phyloP scores from a whole-genome alignment of 2,797 vertebrate species.

The Ctenopoma multispine region DNA sequence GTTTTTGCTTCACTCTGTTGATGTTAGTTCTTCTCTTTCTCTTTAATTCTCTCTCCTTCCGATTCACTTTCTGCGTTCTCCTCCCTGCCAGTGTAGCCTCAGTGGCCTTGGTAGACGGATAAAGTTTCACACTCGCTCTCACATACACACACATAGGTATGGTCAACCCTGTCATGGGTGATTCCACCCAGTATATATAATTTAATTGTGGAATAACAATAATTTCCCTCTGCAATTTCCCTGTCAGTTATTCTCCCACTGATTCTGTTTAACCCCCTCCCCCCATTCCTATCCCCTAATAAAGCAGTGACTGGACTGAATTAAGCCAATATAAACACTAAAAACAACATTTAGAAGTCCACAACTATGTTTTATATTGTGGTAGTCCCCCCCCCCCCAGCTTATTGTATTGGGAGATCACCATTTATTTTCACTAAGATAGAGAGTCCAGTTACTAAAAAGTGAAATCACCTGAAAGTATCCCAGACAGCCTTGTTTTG shows the following conservation, averaged over 20 bases:
- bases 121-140: conserved; percentile 72
- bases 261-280: conserved; percentile 32
- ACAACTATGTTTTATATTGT: conserved; percentile 62
- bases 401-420: conserved; percentile 48
- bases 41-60: conserved; percentile 69
- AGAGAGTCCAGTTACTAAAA: too few relatives aligned
- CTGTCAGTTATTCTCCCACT: conserved; percentile 75
- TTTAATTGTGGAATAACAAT: conserved; percentile 85
- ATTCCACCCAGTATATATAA: conserved; percentile 81
- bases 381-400: conserved; percentile 37
- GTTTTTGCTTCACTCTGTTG: conserved; percentile 65
- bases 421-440: not conserved
- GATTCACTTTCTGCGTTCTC: conserved; percentile 58
- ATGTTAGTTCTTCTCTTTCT: conserved; percentile 68
- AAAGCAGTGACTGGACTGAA: conserved; percentile 58
- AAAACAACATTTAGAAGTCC: conserved; percentile 74
- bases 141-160: conserved; percentile 46
- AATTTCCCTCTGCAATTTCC: conserved; percentile 79
- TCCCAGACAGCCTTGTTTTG: not conserved
- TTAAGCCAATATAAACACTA: conserved; percentile 73
- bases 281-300: conserved; percentile 63
- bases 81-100: conserved; percentile 70
- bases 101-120: conserved; percentile 75
- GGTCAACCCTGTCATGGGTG: conserved; percentile 77
- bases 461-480: not conserved